phyloP scores from a whole-genome alignment of 1,140 invertebrate genomes.

The Callitettix versicolor region DNA sequence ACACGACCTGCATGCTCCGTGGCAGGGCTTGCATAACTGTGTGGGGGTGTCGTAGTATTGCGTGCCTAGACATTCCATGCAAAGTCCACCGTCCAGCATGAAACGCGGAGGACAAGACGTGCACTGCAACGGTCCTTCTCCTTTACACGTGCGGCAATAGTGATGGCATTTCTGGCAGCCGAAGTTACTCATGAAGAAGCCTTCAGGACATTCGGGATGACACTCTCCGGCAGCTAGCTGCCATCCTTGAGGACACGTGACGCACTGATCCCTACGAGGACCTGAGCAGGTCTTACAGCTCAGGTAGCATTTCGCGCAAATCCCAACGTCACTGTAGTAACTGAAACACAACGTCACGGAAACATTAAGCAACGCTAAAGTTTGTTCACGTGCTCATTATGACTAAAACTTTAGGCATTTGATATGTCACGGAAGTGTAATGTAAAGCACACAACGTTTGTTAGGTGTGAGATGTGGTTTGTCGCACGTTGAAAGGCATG shows the following conservation, averaged over 20 bases:
- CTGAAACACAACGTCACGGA: too few species aligned
- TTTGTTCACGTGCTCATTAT: too few species aligned
- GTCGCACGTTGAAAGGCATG: too few species aligned
- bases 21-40: conserved; percentile 53
- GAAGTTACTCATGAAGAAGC: conserved; percentile 64
- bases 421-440: too few species aligned
- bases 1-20: conserved; percentile 55
- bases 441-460: too few species aligned
- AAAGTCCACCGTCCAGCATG: conserved; percentile 59
- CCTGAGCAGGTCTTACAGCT: conserved; percentile 73
- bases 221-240: conserved; percentile 69
- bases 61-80: conserved; percentile 58
- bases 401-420: too few species aligned
- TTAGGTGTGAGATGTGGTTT: too few species aligned
- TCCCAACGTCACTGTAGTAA: conserved; percentile 71
- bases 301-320: conserved; percentile 69
- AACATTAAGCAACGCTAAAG: too few species aligned
- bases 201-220: conserved; percentile 70
- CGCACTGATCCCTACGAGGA: conserved; percentile 69
- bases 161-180: conserved; percentile 77
- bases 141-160: conserved; percentile 68
- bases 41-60: conserved; percentile 61
- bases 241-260: conserved; percentile 64
- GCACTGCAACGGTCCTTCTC: conserved; percentile 58
- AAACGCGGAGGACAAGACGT: conserved; percentile 57